phyloP scores from a whole-genome alignment of 1,140 invertebrate species.

The Adoxophyes honmai region DNA sequence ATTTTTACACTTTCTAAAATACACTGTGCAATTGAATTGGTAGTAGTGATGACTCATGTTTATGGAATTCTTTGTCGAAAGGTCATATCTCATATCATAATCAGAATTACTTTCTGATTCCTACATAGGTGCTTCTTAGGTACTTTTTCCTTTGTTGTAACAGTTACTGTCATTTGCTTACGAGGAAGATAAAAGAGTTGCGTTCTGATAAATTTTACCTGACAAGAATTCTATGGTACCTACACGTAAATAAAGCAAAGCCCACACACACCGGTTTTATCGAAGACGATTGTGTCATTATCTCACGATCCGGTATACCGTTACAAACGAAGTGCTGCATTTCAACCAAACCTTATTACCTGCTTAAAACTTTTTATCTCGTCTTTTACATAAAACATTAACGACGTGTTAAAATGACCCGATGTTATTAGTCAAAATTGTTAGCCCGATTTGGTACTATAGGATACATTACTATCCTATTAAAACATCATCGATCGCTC shows the following conservation, averaged over 20 bases:
- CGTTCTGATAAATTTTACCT: background rate
- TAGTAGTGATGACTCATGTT: too few relatives aligned
- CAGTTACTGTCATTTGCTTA: background rate
- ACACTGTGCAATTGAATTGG: background rate
- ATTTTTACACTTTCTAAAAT: background rate
- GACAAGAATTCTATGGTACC: background rate
- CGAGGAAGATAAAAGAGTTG: too few relatives aligned
- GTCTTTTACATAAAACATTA: too few relatives aligned
- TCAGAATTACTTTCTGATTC: too few relatives aligned
- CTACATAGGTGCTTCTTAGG: background rate
- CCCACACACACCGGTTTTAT: background rate
- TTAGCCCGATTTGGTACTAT: too few relatives aligned
- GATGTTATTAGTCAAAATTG: too few relatives aligned
- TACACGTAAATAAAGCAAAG: conserved; percentile 3
- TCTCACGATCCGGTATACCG: conserved; percentile 4
- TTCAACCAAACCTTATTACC: too few relatives aligned
- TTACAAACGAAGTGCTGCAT: background rate
- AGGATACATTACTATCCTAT: too few relatives aligned
- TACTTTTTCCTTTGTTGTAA: background rate
- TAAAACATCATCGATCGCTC: too few relatives aligned
- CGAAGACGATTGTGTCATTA: conserved; percentile 3
- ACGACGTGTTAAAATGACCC: too few relatives aligned
- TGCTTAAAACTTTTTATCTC: too few relatives aligned
- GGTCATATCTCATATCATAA: too few relatives aligned
- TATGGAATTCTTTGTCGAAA: conserved; percentile 1